These are phyloP conservation scores for Ormyrus pomaceus DNA, from an alignment of 2,888 invertebrate species.

Conservation along the genomic window DNA sequence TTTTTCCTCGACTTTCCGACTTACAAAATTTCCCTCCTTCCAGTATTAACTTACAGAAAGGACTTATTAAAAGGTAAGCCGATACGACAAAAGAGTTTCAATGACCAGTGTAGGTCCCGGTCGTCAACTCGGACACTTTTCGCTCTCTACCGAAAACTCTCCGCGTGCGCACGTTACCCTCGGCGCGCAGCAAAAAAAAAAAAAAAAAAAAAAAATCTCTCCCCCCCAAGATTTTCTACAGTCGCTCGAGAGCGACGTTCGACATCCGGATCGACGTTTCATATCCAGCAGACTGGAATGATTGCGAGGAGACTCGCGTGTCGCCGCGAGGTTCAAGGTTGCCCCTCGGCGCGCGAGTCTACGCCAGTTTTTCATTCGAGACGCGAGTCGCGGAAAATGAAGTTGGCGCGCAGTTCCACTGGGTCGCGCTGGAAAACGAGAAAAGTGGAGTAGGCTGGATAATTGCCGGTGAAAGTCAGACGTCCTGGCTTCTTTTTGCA, in stretches of 20 bases:
- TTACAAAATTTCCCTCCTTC: too few relatives aligned
- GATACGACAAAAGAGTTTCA: too few relatives aligned
- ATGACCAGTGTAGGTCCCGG: too few relatives aligned
- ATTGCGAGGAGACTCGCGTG: constrained; percentile 9
- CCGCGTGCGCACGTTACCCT: not conserved
- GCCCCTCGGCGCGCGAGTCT: not conserved
- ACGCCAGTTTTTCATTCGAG: not conserved
- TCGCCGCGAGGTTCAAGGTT: constrained; percentile 29
- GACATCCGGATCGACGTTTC: constrained; percentile 21
- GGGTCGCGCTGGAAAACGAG: not conserved
- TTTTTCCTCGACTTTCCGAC: too few relatives aligned
- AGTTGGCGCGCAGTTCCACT: constrained; percentile 7
- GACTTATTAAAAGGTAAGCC: too few relatives aligned
- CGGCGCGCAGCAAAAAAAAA: not conserved
- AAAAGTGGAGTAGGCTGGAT: too few relatives aligned
- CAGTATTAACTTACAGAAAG: too few relatives aligned
- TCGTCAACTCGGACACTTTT: too few relatives aligned
- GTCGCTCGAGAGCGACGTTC: not conserved
- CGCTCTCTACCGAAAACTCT: not conserved
- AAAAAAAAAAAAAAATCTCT: not conserved
- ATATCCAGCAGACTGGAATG: constrained; percentile 37
- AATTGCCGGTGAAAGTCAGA: too few relatives aligned
- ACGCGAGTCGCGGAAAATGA: constrained; percentile 9
- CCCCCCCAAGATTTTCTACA: constrained; percentile 5
- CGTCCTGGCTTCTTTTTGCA: too few relatives aligned